Base-by-base conservation (phyloP, 2,888 invertebrate genomes). In the Mystacides longicornis region DNA sequence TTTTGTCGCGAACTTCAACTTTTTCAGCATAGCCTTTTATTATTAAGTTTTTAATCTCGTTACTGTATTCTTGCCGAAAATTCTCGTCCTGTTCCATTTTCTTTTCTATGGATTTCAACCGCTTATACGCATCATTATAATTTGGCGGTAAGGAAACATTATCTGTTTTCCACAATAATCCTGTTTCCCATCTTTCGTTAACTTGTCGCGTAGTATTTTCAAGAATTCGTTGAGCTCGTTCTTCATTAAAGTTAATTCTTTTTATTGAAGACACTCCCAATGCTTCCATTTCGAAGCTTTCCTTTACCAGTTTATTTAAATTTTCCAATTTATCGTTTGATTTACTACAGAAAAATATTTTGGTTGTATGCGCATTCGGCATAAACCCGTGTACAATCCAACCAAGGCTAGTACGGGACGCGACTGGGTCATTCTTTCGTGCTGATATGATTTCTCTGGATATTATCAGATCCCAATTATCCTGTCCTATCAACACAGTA, bases 131-230 rank as follows among this genome's bases (percentile, higher is more conserved):
- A 19, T 49, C 47, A 2, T 9, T 18, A 22, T 55, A 55, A 33
- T 56, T 60, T 11, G 49, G 49, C 7, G 51, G 61, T 16, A 60
- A 11, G 9, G 31, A 7, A 3, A 45, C n/a, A 2, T 23, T 22
- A n/a, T 58, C 52, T 5, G 19, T 43, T 22, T 60, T 60, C 59
- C 57, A 61, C 21, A 59, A 54, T 19, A 59, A 42, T 46, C 56
- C 53, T 2, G 58, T 58, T 51, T 60, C 61, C 51, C 52, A 61
- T 43, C 18, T 11, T 5, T 43, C 18, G 5, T 18, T 16, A 43
- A n/a, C 16, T 5, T 16, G 18, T 5, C 43, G 43, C 4, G 43
- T 43, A 5, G 43, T 43, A n/a, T 11, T 16, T 43, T 11, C 5
- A 11, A 43, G 43, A 14, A 43, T 14, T 16, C 4, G 7, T 16